Conservation (phyloP, 2,888 invertebrate genomes). For the Cinara cedri region DNA sequence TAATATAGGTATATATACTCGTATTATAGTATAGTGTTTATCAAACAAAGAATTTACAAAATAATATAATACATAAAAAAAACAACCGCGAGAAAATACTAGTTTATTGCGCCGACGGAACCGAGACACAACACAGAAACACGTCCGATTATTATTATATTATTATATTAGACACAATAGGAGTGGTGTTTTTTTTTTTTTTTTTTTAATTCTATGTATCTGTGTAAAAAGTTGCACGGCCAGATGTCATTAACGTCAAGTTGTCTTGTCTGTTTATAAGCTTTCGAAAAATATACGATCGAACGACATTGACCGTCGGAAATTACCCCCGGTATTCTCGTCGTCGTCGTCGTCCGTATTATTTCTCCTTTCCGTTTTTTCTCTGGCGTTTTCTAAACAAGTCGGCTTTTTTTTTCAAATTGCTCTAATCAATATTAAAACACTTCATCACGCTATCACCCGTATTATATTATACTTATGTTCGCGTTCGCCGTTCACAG, state of each 20-base stretch:
- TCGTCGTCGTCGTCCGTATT: background rate
- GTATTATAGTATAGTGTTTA: background rate
- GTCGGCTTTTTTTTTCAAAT: background rate
- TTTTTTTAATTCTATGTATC: conserved; percentile 8
- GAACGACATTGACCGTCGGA: conserved; percentile 14
- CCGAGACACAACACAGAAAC: conserved; percentile 32
- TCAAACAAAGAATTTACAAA: background rate
- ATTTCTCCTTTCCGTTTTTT: background rate
- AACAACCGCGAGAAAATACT: conserved; percentile 5
- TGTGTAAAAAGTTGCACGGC: conserved; percentile 31
- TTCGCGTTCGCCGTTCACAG: too few relatives aligned
- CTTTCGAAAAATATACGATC: conserved; percentile 32
- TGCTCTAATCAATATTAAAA: background rate
- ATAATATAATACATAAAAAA: background rate
- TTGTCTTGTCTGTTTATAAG: conserved; percentile 8
- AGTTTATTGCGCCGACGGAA: background rate
- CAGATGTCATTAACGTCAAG: background rate
- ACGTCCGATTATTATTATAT: conserved; percentile 33
- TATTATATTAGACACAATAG: conserved; percentile 44
- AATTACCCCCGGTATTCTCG: too few relatives aligned
- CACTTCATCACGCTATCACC: background rate
- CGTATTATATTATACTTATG: too few relatives aligned
- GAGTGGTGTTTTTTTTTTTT: conserved; percentile 1
- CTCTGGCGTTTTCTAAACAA: background rate
- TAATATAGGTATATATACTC: too few relatives aligned